Evolutionary conservation across 2,113 vertebrate genomes (phyloP), one percentile per base, ranked within the genome.

Genomic region (Brevimyrus niger): DNA sequence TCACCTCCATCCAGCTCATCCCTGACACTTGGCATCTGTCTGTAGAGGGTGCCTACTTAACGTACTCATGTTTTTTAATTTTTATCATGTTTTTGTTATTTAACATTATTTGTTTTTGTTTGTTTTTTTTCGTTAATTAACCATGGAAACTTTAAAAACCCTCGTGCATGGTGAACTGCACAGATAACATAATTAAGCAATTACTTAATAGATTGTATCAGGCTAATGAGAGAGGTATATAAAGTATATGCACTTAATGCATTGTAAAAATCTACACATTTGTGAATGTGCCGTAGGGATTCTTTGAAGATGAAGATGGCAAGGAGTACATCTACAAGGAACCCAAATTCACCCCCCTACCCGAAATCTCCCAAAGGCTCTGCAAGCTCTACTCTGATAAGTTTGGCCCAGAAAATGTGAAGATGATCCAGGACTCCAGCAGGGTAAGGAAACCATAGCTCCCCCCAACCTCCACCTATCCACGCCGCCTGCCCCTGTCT

Each of bases 321-420:
- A 99, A 99, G 89, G 98, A 99, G 89, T 99, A 99, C 91, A 99
- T 99, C 93, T 99, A 99, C 93, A 99, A 99, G 93, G 98, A 99
- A 90, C 98, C 98, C 27, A 99, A 99, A 93, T 98, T 99, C 91
- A 99, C 98, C 0, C 97, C 98, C 42, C 96, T 99, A 50, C 98
- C 98, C 0, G 98, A 99, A 94, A 97, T 99, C 91, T 99, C 98
- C 65, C 98, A 99, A 93, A 96, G 98, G 87, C 97, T 99, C 61
- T 96, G 98, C 53, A 98, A 99, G 90, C 97, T 99, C 87, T 99
- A 99, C 94, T 99, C 98, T 0, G 97, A 99, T 94, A 99, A 99
- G 94, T 99, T 99, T 92, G 98, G 98, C 91, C 95, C 96, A 73
- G 98, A 99, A 95, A 99, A 99, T 87, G 98, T 99, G 89, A 98